These are phyloP conservation scores for Apteryx owenii DNA, from an alignment of 2,113 vertebrate genomes.

Conservation along the genomic window DNA sequence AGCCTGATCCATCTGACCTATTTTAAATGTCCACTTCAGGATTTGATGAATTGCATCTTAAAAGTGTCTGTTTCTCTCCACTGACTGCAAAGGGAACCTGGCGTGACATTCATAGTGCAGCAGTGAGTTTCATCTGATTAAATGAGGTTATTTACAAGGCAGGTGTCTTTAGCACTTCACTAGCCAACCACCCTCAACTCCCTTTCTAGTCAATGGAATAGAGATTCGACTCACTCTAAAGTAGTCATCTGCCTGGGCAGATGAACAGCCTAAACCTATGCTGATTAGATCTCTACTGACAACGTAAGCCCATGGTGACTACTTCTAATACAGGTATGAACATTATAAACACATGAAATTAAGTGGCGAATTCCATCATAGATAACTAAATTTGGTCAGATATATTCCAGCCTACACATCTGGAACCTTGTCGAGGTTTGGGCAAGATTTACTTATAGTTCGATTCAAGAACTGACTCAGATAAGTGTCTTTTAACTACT, in stretches of 20 bases:
- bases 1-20: background rate
- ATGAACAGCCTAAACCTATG: background rate
- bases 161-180: background rate
- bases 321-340: background rate
- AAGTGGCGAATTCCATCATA: background rate
- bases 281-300: rapidly evolving
- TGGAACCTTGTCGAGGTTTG: background rate
- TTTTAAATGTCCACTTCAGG: background rate
- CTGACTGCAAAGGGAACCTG: background rate
- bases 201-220: background rate
- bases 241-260: background rate
- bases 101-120: background rate
- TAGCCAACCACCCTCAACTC: background rate
- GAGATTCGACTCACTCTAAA: background rate
- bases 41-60: background rate
- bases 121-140: background rate
- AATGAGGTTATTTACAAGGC: background rate
- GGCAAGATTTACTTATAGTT: background rate
- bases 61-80: background rate
- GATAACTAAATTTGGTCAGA: background rate
- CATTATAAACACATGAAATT: background rate
- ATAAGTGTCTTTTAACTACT: background rate
- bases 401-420: background rate
- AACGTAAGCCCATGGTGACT: background rate
- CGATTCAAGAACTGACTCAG: background rate